These are phyloP conservation scores for Scaptomyza pallida DNA, from an alignment of 1,140 invertebrate genomes.

Conservation along the genomic window DNA sequence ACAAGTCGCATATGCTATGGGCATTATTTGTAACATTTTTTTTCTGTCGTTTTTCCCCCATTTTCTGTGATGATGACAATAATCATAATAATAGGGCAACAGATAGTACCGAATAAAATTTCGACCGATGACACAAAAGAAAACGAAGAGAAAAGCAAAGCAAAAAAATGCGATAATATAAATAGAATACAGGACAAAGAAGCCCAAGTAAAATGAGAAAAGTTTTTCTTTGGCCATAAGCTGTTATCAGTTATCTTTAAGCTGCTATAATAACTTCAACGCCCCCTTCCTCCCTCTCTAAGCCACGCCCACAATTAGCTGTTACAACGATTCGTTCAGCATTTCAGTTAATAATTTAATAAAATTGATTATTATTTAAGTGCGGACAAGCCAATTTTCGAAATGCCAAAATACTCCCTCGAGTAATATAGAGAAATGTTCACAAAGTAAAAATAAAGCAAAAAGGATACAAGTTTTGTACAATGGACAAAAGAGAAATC, in stretches of 20 bases:
- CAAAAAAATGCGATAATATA: conserved; percentile 3
- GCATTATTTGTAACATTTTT: neutral
- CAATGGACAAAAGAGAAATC: conserved; percentile 70
- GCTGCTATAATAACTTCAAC: conserved; percentile 58
- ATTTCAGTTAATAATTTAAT: conserved; percentile 76
- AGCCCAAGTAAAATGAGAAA: conserved; percentile 65
- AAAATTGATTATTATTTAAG: conserved; percentile 82
- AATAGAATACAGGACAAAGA: conserved; percentile 23
- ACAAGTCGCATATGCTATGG: conserved; percentile 38
- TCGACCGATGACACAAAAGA: conserved; percentile 49
- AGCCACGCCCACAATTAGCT: conserved; percentile 67
- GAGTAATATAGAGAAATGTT: conserved; percentile 41
- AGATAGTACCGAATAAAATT: conserved; percentile 55
- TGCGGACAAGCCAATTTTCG: conserved; percentile 67
- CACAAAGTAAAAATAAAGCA: too few relatives aligned
- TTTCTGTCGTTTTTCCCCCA: conserved; percentile 15
- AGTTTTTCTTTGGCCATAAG: conserved; percentile 54
- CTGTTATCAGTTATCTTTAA: conserved; percentile 15
- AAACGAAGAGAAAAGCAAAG: conserved; percentile 3
- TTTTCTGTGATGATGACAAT: conserved; percentile 56
- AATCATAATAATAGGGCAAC: conserved; percentile 59
- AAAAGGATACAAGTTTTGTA: conserved; percentile 35
- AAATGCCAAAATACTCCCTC: conserved; percentile 46
- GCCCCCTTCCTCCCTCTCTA: conserved; percentile 8
- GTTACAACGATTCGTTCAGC: neutral